Evolutionary conservation across 2,888 invertebrate genomes (phyloP), one percentile per base, ranked within the genome.

Genomic region (Pediacus dermestoides): DNA sequence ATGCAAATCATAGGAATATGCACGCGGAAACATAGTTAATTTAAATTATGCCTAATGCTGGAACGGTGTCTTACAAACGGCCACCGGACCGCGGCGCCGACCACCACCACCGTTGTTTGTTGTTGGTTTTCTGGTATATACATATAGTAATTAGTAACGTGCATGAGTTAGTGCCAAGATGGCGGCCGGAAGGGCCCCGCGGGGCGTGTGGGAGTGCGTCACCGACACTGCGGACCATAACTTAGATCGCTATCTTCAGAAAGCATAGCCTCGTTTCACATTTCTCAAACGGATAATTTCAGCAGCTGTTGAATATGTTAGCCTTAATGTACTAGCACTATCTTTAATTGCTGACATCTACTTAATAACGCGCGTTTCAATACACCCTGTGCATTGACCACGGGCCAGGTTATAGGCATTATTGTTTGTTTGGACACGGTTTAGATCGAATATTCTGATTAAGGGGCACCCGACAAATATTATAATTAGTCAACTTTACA

Each of bases 181-280:
- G 64, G 64, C 63, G 65, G 55, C 66, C 67, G 68, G 68, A 68
- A 68, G 61, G 55, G 60, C 62, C 54, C 61, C 53, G 63, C 62
- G 63, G 64, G 55, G 59, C 48, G 65, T 64, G 67, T 68, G 62
- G 66, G 66, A 64, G 67, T 68, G 57, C 64, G 65, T 64, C 65
- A 63, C 57, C 58, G 54, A 56, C 56, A 58, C 58, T 57, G 56
- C 58, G 55, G 59, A 63, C 65, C 61, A 67, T 66, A 67, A 67
- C 63, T 68, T 62, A 64, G 68, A 67, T 68, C 55, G 46, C 44
- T 64, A 67, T 68, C 68, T 47, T 48, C 50, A 58, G 58, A 64
- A 62, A 62, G 62, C 63, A 59, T 61, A 63, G 63, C 57, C 61
- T 52, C 57, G 64, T 55, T 56, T 59, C 56, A 56, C 60, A 63